phyloP scores from a whole-genome alignment of 2,113 vertebrate species.

The Oxyura jamaicensis region DNA sequence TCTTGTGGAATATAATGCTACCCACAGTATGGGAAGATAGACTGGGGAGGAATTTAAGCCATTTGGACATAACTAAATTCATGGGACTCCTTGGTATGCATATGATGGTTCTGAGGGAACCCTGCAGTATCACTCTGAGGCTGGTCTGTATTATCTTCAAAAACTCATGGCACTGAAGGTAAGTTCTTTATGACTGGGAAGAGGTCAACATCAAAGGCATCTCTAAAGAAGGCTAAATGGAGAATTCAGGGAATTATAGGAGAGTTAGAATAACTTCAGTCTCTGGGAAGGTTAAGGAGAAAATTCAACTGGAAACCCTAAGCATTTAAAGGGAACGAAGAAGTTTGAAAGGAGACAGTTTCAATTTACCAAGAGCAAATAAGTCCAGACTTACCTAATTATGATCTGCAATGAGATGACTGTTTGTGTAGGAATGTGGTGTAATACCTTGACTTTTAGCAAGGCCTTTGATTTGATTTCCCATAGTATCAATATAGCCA shows the following conservation, averaged over 20 bases:
- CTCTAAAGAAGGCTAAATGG: background rate
- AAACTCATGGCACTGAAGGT: background rate
- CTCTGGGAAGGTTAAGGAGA: background rate
- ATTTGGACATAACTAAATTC: background rate
- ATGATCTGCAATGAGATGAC: background rate
- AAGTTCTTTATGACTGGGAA: background rate
- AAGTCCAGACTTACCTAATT: background rate
- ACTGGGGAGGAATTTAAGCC: background rate
- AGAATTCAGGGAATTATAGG: background rate
- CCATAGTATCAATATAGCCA: background rate
- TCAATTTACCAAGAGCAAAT: background rate
- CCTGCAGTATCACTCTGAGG: background rate
- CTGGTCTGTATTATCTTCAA: background rate
- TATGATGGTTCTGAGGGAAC: background rate
- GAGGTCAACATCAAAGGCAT: background rate
- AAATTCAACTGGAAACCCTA: background rate
- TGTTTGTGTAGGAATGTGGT: background rate
- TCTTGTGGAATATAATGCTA: background rate
- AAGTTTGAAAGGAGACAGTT: background rate
- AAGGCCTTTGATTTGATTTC: background rate
- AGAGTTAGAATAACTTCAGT: background rate
- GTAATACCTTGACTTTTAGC: background rate
- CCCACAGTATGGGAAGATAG: background rate
- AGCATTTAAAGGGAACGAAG: background rate
- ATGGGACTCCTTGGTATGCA: background rate